Conservation (phyloP, 2,113 vertebrate genomes). For the Ploceus nigricollis region DNA sequence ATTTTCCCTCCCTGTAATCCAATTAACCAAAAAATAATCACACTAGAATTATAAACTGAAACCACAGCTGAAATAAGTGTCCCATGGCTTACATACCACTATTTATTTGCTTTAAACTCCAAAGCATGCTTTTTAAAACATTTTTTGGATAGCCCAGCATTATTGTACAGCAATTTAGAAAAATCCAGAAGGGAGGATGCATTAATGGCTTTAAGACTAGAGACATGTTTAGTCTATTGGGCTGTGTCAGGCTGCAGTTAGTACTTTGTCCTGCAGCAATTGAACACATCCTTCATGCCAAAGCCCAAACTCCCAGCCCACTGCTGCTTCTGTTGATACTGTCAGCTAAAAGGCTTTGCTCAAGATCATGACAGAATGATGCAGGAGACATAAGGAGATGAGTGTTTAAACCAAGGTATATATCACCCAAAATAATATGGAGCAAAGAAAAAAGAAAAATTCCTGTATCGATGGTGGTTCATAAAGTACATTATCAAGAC, state of each 20-base stretch:
- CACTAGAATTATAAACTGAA: neutral
- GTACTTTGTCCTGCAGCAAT: neutral
- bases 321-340: neutral
- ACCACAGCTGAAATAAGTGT: neutral
- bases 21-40: neutral
- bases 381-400: neutral
- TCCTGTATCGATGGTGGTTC: neutral
- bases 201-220: neutral
- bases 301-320: neutral
- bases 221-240: neutral
- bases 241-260: neutral
- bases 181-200: neutral
- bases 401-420: accelerated
- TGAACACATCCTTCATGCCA: neutral
- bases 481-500: neutral
- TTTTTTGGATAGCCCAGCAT: neutral
- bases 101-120: neutral
- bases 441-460: neutral
- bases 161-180: neutral
- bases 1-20: neutral
- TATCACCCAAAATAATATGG: neutral
- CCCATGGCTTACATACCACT: neutral
- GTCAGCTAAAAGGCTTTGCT: neutral
- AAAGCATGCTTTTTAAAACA: neutral
- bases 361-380: neutral